Conservation (phyloP, 2,797 vertebrate genomes). For the Erethizon dorsatum region DNA sequence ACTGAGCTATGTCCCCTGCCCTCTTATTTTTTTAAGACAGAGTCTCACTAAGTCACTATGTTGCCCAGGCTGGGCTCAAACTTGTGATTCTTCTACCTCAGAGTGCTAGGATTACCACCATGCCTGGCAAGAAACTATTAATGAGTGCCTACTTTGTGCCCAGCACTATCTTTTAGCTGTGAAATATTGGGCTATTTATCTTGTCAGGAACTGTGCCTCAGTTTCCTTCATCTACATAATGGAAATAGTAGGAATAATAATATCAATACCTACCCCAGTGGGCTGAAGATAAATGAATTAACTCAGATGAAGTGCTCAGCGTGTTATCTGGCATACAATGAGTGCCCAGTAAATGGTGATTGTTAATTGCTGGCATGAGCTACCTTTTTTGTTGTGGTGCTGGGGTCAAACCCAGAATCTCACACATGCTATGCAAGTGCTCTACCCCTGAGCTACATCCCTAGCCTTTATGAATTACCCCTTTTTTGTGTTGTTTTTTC, state of each 20-base stretch:
- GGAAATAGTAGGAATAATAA: constrained; percentile 30
- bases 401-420: neutral
- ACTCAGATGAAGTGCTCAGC: constrained; percentile 56
- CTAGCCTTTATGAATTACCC: neutral
- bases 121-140: constrained; percentile 20
- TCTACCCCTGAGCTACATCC: neutral
- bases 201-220: neutral
- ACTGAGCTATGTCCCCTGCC: neutral
- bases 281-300: constrained; percentile 40
- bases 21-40: neutral
- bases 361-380: constrained; percentile 30
- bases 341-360: constrained; percentile 43
- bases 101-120: neutral
- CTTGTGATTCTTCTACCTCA: neutral
- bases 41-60: neutral
- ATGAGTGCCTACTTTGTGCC: neutral
- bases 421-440: neutral
- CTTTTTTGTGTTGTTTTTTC: neutral
- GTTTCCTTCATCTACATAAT: constrained; percentile 61
- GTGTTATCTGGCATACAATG: constrained; percentile 20
- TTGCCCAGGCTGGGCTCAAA: neutral
- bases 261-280: constrained; percentile 24
- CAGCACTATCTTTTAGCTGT: constrained; percentile 32
- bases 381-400: neutral
- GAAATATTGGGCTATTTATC: neutral